phyloP scores from a whole-genome alignment of 2,888 invertebrate genomes.

The Apomyelois bistriatella region DNA sequence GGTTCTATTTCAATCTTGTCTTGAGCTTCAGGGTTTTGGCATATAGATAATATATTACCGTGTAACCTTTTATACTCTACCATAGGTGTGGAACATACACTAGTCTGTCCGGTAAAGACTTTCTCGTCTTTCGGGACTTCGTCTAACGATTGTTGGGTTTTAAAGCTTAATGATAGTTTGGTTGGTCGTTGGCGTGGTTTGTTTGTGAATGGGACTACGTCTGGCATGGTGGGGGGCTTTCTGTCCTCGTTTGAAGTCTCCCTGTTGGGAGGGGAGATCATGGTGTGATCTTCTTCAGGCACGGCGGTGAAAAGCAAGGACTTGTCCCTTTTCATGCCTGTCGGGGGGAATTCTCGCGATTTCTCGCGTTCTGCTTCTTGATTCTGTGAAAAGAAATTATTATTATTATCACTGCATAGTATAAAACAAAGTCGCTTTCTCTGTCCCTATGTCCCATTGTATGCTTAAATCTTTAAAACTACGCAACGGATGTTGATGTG shows the following conservation, averaged over 20 bases:
- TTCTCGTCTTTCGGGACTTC: slow-evolving; percentile 76
- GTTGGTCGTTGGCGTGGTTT: slow-evolving; percentile 76
- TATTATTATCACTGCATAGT: too few relatives aligned
- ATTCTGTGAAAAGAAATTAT: slow-evolving; percentile 40
- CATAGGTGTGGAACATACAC: slow-evolving; percentile 89
- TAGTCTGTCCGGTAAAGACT: slow-evolving; percentile 84
- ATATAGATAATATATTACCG: slow-evolving; percentile 86
- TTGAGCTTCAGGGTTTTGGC: slow-evolving; percentile 81
- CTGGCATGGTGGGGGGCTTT: slow-evolving; percentile 64
- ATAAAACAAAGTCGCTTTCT: too few relatives aligned
- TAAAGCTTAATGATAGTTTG: slow-evolving; percentile 79
- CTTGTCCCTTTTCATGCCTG: slow-evolving; percentile 87
- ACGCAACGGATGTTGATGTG: too few relatives aligned
- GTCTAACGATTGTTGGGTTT: slow-evolving; percentile 77
- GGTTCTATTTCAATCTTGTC: slow-evolving; percentile 74
- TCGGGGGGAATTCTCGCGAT: slow-evolving; percentile 66
- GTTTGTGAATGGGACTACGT: slow-evolving; percentile 74
- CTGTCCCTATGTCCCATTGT: too few relatives aligned
- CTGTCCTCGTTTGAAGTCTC: slow-evolving; percentile 43
- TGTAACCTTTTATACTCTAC: slow-evolving; percentile 87
- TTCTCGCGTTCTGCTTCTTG: slow-evolving; percentile 72
- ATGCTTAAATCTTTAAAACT: too few relatives aligned
- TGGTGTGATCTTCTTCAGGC: slow-evolving; percentile 85
- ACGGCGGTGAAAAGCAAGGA: slow-evolving; percentile 91
- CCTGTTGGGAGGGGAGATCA: slow-evolving; percentile 68